phyloP scores from a whole-genome alignment of 2,113 vertebrate genomes.

The Alouatta palliata region DNA sequence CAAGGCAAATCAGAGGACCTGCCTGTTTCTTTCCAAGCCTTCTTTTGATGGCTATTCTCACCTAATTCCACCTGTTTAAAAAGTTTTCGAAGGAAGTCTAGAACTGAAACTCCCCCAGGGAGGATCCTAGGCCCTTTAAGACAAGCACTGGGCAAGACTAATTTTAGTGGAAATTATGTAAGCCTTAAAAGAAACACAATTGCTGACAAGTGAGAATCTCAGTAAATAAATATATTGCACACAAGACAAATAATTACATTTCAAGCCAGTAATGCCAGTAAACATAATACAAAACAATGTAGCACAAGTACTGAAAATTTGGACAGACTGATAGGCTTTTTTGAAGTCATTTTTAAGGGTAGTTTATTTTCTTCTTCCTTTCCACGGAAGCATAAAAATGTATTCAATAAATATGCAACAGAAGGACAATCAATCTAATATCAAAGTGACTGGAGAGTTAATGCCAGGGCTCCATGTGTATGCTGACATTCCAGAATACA shows the following conservation, averaged over 20 bases:
- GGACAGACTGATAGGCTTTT: slow-evolving; percentile 51
- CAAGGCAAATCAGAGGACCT: neutral
- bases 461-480: slow-evolving; percentile 56
- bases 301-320: neutral
- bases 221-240: slow-evolving; percentile 38
- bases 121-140: neutral
- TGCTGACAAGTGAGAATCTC: slow-evolving; percentile 62
- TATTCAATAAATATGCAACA: slow-evolving; percentile 64
- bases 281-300: slow-evolving; percentile 27
- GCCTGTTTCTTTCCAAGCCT: neutral
- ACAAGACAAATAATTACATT: slow-evolving; percentile 45
- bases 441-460: slow-evolving; percentile 67
- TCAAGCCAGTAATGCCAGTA: slow-evolving; percentile 52
- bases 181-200: slow-evolving; percentile 28
- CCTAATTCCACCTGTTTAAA: slow-evolving; percentile 23
- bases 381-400: slow-evolving; percentile 64
- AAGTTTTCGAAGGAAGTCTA: slow-evolving; percentile 29
- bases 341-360: slow-evolving; percentile 54
- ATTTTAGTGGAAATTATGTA: slow-evolving; percentile 30
- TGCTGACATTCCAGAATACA: slow-evolving; percentile 20
- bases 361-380: slow-evolving; percentile 64
- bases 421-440: slow-evolving; percentile 71
- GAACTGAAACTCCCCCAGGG: neutral
- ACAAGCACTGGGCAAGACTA: neutral
- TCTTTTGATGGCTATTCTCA: neutral